These are phyloP conservation scores for Synanthedon formicaeformis DNA, from an alignment of 2,888 invertebrate genomes.

Conservation along the genomic window DNA sequence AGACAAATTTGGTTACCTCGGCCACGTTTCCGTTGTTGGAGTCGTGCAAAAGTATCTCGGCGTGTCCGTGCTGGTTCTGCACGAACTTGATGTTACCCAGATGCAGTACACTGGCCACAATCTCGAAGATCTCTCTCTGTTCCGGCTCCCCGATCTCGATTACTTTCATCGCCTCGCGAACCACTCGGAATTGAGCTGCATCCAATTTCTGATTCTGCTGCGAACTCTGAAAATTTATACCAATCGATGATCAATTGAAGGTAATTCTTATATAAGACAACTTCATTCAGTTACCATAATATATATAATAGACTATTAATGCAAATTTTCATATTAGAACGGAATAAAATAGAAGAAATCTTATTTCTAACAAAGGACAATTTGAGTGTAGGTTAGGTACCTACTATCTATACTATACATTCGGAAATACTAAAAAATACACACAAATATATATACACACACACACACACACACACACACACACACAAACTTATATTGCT, in stretches of 20 bases:
- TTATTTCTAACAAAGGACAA: no score
- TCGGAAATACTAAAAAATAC: no score
- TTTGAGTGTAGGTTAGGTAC: no score
- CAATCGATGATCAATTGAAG: not conserved
- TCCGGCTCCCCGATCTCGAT: slow-evolving; percentile 81
- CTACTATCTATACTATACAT: no score
- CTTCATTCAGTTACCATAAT: no score
- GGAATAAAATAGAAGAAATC: no score
- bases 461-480: no score
- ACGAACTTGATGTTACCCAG: slow-evolving; percentile 88
- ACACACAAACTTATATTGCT: no score
- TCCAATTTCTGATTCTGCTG: slow-evolving; percentile 63
- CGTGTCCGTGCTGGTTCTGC: slow-evolving; percentile 76
- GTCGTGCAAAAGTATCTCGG: slow-evolving; percentile 76
- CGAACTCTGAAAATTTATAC: slow-evolving; percentile 22
- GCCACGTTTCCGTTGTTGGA: slow-evolving; percentile 69
- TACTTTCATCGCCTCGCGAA: slow-evolving; percentile 80
- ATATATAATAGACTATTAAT: no score
- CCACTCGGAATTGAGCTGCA: slow-evolving; percentile 74
- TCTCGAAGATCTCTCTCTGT: slow-evolving; percentile 81
- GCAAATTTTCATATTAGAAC: no score
- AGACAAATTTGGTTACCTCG: slow-evolving; percentile 60
- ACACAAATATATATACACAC: no score
- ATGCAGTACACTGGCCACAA: slow-evolving; percentile 87
- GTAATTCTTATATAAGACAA: no score